Base-by-base conservation (phyloP, 1,140 invertebrate genomes). In the Sitodiplosis mosellana region DNA sequence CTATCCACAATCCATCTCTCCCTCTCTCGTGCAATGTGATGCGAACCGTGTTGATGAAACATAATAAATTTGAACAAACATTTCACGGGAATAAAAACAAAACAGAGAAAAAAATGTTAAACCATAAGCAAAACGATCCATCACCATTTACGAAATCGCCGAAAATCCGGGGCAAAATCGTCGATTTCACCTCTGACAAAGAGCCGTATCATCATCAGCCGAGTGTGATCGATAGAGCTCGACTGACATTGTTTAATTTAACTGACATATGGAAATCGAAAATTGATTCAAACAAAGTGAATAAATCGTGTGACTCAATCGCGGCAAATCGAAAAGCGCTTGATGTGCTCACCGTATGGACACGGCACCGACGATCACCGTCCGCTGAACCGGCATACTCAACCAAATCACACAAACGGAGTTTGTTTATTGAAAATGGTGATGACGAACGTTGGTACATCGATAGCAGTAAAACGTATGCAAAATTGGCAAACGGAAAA, bases 151-250 rank as follows among this genome's bases (percentile, higher is more conserved):
- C 19, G 4, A 42, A 17, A 20, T 42, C 41, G 18, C 41, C 41
- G 18, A 20, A 20, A 19, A 17, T 18, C 6, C 14, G 19, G 19
- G 2, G 41, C 6, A 14, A 18, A 12, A 27, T 27, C n/a, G 38
- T 15, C 19, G 41, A 42, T 17, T 42, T 42, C 12, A 17, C 15
- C n/a, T n/a, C n/a, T 17, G 11, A 17, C 15, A 17, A 20, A 19
- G 14, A 38, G 17, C 20, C n/a, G n/a, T n/a, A n/a, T n/a, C n/a
- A n/a, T n/a, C n/a, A 27, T 27, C 43, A 27, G 18, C 20, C 20
- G 8, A 21, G 22, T 45, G 64, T 68, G 2, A 48, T 67, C 34
- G 43, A 63, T 5, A 66, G 65, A 54, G 66, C 66, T 1, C 51
- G 61, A 43, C 65, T 58, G 45, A 67, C 65, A 5, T 50, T 68